phyloP scores from a whole-genome alignment of 2,888 invertebrate genomes.

The Spodoptera picta region DNA sequence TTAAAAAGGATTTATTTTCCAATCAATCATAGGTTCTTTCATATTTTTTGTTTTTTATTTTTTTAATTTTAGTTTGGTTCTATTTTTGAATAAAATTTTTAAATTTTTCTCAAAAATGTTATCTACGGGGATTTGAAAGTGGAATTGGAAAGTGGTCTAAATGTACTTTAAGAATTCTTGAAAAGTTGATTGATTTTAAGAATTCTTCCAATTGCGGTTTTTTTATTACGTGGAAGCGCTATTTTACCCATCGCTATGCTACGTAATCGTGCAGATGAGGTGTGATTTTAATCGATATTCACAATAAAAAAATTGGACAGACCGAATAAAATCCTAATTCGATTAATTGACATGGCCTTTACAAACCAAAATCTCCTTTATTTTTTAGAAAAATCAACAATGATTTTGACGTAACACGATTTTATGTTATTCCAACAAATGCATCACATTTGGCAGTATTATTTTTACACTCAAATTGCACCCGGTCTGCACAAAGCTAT shows the following conservation, averaged over 20 bases:
- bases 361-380: slow-evolving; percentile 10
- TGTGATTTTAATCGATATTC: too few species aligned
- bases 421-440: slow-evolving; percentile 80
- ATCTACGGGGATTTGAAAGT: too few species aligned
- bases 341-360: too few species aligned
- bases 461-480: slow-evolving; percentile 81
- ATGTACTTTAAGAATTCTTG: too few species aligned
- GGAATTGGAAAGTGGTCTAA: too few species aligned
- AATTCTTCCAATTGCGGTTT: too few species aligned
- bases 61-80: neutral
- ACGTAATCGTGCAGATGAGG: too few species aligned
- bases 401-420: slow-evolving; percentile 63
- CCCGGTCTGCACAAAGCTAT: slow-evolving; percentile 62
- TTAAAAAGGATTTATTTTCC: slow-evolving; percentile 46
- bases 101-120: too few species aligned
- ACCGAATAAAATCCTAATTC: neutral
- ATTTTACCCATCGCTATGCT: too few species aligned
- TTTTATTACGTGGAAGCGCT: too few species aligned
- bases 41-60: slow-evolving; percentile 19
- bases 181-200: too few species aligned
- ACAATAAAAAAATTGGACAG: too few species aligned
- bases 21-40: slow-evolving; percentile 12
- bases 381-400: slow-evolving; percentile 39
- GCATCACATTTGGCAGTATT: slow-evolving; percentile 79
- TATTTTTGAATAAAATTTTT: neutral